These are phyloP conservation scores for Telmatochromis sp. DNA, from an alignment of 2,113 vertebrate species.

Conservation along the genomic window DNA sequence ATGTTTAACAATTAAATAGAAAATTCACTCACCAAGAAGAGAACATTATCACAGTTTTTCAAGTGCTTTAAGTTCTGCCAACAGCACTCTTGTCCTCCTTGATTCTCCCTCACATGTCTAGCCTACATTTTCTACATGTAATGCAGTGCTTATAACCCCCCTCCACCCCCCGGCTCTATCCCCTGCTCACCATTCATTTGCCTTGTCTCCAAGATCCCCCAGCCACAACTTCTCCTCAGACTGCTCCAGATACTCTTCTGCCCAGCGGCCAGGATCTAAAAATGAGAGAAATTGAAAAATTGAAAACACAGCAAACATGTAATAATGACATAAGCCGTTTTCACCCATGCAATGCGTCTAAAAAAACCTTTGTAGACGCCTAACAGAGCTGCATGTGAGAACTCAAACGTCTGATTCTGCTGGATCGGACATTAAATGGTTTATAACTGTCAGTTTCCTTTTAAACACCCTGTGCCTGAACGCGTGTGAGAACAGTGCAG, in stretches of 20 bases:
- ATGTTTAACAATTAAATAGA: neutral
- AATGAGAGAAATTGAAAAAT: neutral
- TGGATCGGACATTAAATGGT: neutral
- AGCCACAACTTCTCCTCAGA: conserved; percentile 97
- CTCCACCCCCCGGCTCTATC: neutral
- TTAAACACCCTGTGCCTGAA: neutral
- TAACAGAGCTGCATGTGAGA: neutral
- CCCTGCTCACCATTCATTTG: conserved; percentile 73
- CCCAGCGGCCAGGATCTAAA: conserved; percentile 92
- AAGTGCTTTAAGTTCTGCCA: neutral
- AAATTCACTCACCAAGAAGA: neutral
- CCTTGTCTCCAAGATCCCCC: conserved; percentile 85
- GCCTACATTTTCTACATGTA: neutral
- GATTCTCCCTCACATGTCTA: neutral
- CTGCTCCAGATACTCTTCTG: conserved; percentile 95
- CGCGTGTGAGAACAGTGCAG: neutral
- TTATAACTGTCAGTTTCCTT: neutral
- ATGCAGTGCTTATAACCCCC: neutral
- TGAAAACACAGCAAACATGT: neutral
- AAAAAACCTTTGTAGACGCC: neutral
- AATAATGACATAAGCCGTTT: neutral
- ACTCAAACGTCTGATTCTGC: neutral
- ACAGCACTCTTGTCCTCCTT: neutral
- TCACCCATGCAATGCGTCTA: neutral
- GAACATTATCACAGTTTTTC: neutral